Evolutionary conservation across 2,113 vertebrate genomes (phyloP).

Genomic region (Athene cunicularia): DNA sequence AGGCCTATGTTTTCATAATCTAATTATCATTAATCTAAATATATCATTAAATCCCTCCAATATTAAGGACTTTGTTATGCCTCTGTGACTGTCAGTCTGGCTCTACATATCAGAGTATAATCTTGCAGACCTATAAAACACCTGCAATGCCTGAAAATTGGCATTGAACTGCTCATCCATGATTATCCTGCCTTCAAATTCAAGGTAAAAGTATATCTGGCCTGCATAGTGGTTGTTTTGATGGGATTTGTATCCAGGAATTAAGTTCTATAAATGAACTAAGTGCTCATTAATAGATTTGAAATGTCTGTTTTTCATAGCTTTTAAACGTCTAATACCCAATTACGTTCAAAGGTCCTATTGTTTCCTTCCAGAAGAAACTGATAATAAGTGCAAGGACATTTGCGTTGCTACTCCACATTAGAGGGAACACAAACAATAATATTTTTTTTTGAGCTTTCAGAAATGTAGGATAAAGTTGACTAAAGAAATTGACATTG

Average conservation of each 20-base stretch:
- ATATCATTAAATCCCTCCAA: not conserved
- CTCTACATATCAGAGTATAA: not conserved
- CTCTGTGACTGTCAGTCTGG: not conserved
- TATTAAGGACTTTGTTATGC: not conserved
- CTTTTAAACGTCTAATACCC: not conserved
- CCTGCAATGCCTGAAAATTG: not conserved
- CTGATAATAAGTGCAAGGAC: not conserved
- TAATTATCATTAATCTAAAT: not conserved
- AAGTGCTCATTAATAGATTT: not conserved
- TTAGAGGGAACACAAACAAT: not conserved
- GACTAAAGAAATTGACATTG: not conserved
- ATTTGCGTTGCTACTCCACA: not conserved
- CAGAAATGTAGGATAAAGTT: not conserved
- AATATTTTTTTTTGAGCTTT: not conserved
- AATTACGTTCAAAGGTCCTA: not conserved
- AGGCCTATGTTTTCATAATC: not conserved
- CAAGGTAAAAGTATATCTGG: not conserved
- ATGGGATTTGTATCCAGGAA: not conserved
- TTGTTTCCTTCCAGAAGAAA: not conserved
- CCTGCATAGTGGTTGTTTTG: not conserved
- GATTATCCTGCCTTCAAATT: not conserved
- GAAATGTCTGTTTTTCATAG: not conserved
- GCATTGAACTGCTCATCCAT: not conserved
- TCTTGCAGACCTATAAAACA: not conserved
- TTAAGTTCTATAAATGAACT: not conserved